phyloP scores from a whole-genome alignment of 2,113 vertebrate species.

The Halcyon senegalensis region DNA sequence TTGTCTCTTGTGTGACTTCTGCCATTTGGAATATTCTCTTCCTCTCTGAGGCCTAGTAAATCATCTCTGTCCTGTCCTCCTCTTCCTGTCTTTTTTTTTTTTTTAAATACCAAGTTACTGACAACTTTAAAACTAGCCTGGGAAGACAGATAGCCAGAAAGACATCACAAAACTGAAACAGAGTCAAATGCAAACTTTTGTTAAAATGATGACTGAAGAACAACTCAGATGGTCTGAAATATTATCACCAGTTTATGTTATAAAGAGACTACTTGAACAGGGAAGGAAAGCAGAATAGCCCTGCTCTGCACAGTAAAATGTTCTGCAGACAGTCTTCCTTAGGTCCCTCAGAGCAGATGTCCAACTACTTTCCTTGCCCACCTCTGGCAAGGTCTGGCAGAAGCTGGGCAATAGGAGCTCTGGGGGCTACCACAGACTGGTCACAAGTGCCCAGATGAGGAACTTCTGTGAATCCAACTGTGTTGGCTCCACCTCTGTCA shows the following conservation, averaged over 20 bases:
- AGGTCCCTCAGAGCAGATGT: neutral
- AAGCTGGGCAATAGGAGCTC: neutral
- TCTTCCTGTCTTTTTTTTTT: neutral
- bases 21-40: neutral
- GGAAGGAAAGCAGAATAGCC: neutral
- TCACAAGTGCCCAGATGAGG: neutral
- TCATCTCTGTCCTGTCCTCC: neutral
- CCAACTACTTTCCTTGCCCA: neutral
- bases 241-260: neutral
- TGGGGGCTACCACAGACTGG: neutral
- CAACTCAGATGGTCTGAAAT: neutral
- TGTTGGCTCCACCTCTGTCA: neutral
- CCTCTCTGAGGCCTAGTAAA: neutral
- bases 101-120: neutral
- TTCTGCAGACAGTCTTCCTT: neutral
- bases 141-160: neutral
- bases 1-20: neutral
- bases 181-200: neutral
- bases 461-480: neutral
- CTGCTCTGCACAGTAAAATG: neutral
- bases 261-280: neutral
- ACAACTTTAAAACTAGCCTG: constrained; percentile 20
- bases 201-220: neutral
- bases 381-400: neutral
- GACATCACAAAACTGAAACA: neutral